These are phyloP conservation scores for Monomorium pharaonis DNA, from an alignment of 1,140 invertebrate genomes.

Conservation along the genomic window DNA sequence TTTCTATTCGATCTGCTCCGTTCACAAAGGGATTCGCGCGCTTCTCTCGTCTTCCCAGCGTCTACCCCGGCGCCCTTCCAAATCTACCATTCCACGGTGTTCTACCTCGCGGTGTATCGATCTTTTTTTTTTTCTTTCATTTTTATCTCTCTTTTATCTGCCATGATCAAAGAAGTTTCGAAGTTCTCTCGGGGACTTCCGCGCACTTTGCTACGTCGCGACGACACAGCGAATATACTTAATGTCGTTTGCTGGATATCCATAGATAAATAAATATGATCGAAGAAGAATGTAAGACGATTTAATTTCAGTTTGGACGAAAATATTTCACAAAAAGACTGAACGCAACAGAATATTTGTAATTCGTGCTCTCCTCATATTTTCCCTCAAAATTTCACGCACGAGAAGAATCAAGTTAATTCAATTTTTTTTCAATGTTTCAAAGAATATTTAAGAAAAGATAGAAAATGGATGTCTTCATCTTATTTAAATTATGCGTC, in stretches of 20 bases:
- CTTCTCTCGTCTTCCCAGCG: constrained; percentile 1
- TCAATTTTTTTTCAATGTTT: background rate
- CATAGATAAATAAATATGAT: constrained; percentile 30
- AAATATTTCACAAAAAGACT: background rate
- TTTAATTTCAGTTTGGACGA: background rate
- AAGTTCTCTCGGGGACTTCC: constrained; percentile 29
- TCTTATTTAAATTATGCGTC: background rate
- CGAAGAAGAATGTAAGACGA: background rate
- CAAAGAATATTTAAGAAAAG: background rate
- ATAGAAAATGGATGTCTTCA: background rate
- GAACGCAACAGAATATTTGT: background rate
- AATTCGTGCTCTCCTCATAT: background rate
- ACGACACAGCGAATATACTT: constrained; percentile 40
- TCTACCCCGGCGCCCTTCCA: background rate
- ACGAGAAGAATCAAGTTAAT: too few relatives aligned
- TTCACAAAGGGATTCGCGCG: constrained; percentile 49
- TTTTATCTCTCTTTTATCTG: constrained; percentile 24
- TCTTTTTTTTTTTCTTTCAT: background rate
- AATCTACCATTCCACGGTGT: constrained; percentile 44
- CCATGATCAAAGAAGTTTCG: constrained; percentile 45
- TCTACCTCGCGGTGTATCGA: constrained; percentile 36
- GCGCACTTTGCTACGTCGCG: constrained; percentile 30
- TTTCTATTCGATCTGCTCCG: constrained; percentile 54
- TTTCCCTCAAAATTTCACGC: background rate
- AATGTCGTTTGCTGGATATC: constrained; percentile 28